Conservation (phyloP, 1,140 invertebrate species). For the Stenopsyche tienmushanensis region DNA sequence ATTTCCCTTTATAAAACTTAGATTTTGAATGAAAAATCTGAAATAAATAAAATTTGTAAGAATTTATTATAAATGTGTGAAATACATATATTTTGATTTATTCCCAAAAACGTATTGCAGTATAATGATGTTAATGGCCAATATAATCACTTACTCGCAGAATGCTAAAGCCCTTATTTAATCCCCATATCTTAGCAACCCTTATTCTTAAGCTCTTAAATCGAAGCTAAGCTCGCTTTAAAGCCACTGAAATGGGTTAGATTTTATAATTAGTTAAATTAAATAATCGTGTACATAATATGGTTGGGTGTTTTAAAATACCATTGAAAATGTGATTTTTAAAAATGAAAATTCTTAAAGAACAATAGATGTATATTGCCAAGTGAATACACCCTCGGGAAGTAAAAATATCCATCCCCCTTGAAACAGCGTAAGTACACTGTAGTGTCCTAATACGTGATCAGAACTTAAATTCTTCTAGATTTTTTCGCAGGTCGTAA, state of each 20-base stretch:
- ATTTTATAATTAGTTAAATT: background rate
- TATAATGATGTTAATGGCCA: too few species aligned
- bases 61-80: too few species aligned
- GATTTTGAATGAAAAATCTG: too few species aligned
- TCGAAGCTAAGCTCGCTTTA: slow-evolving; percentile 17
- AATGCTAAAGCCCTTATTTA: slow-evolving; percentile 27
- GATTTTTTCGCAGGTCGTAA: slow-evolving; percentile 42
- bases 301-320: too few species aligned
- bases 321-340: too few species aligned
- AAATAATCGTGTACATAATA: too few species aligned
- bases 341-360: too few species aligned
- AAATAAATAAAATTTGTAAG: too few species aligned
- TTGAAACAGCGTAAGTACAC: slow-evolving; percentile 33
- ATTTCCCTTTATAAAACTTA: too few species aligned
- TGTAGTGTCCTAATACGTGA: slow-evolving; percentile 42
- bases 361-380: slow-evolving; percentile 40
- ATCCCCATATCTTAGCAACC: slow-evolving; percentile 34
- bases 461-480: slow-evolving; percentile 41
- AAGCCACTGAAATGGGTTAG: slow-evolving; percentile 19
- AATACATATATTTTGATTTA: too few species aligned
- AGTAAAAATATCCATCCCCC: slow-evolving; percentile 25
- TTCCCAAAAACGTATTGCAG: too few species aligned
- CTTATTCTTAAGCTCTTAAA: slow-evolving; percentile 23
- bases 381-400: slow-evolving; percentile 40
- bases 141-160: slow-evolving; percentile 35